phyloP scores from a whole-genome alignment of 2,888 invertebrate genomes.

The Anoplius nigerrimus region DNA sequence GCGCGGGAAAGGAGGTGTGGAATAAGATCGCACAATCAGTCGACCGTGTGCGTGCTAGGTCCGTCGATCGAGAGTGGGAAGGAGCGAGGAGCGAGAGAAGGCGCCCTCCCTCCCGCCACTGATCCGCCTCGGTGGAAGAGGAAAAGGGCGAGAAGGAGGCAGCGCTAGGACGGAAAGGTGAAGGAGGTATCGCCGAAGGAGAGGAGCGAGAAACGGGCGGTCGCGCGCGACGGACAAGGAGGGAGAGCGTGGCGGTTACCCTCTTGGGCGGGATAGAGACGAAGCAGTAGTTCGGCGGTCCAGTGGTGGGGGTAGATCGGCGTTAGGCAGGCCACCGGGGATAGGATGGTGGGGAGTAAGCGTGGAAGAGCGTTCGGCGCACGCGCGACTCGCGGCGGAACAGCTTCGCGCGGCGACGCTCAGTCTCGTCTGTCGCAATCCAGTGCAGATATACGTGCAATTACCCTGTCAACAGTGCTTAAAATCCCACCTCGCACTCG shows the following conservation, averaged over 20 bases:
- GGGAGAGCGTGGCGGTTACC: constrained; percentile 10
- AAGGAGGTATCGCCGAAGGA: constrained; percentile 15
- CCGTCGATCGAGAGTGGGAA: constrained; percentile 1
- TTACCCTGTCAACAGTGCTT: constrained; percentile 66
- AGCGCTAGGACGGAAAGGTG: constrained; percentile 4
- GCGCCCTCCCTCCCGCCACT: no score
- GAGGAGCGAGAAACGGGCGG: constrained; percentile 4
- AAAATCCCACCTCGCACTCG: constrained; percentile 50
- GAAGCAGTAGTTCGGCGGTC: constrained; percentile 24
- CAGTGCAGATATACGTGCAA: constrained; percentile 69
- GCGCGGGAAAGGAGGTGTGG: constrained; percentile 46
- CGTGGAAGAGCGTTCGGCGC: constrained; percentile 59
- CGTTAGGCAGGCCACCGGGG: neutral
- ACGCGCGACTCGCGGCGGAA: constrained; percentile 59
- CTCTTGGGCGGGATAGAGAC: neutral
- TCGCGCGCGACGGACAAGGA: constrained; percentile 1
- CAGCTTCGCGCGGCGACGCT: constrained; percentile 68
- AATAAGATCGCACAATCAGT: constrained; percentile 50
- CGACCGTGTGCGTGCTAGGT: constrained; percentile 36
- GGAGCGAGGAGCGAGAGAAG: constrained; percentile 1
- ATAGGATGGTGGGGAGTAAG: constrained; percentile 32
- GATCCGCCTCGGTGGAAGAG: no score
- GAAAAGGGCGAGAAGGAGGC: constrained; percentile 7
- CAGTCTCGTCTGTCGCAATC: constrained; percentile 72
- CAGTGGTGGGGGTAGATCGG: neutral